These are phyloP conservation scores for Struthidea cinerea DNA, from an alignment of 2,113 vertebrate species.

Conservation along the genomic window DNA sequence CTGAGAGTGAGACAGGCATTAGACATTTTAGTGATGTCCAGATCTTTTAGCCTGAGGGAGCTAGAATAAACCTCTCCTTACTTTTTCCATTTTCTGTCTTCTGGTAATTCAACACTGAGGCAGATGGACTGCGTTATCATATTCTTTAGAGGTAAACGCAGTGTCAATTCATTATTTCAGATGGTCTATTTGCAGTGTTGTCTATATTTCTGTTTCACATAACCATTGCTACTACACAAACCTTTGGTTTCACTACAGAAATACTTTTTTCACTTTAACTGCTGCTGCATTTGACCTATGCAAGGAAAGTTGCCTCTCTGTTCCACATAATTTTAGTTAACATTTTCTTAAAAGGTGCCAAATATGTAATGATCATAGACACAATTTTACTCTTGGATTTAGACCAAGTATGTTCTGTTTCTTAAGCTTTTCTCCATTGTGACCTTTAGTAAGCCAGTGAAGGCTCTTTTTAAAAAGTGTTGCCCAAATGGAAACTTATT, in stretches of 20 bases:
- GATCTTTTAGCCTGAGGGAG: not conserved
- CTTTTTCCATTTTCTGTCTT: not conserved
- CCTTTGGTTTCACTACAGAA: not conserved
- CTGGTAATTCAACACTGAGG: not conserved
- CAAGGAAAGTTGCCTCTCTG: not conserved
- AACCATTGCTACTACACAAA: not conserved
- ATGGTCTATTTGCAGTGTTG: not conserved
- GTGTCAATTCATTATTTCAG: not conserved
- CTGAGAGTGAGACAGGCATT: not conserved
- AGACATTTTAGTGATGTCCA: not conserved
- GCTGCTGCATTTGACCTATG: not conserved
- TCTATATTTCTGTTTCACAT: not conserved
- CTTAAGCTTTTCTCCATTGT: not conserved
- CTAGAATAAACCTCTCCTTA: not conserved
- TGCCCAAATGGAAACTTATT: not conserved
- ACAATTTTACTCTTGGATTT: not conserved
- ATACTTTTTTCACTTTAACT: not conserved
- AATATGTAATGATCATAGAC: not conserved
- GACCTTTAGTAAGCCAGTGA: not conserved
- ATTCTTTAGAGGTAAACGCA: not conserved
- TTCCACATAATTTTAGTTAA: not conserved
- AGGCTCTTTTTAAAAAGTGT: not conserved
- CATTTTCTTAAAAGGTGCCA: not conserved
- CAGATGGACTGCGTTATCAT: not conserved
- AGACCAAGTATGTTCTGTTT: not conserved